A percentile compares a stretch with the other conserved stretches of the same genome.
These are phyloP conservation scores for Penaeus monodon DNA, from an alignment of 2,888 invertebrate species.

Conservation along the genomic window DNA sequence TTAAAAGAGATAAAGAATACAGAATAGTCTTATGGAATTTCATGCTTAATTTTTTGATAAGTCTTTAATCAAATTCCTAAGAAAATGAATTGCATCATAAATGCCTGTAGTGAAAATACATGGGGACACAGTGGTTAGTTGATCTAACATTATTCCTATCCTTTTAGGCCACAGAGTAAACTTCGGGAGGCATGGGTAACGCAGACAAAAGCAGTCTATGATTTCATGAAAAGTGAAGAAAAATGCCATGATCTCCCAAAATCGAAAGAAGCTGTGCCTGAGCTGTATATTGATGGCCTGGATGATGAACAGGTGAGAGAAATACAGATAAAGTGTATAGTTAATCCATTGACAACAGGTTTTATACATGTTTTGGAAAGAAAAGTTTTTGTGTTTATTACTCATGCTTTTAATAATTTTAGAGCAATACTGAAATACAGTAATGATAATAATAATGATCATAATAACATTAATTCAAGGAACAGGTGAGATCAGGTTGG, in stretches of 20 bases:
- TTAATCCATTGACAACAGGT: neutral
- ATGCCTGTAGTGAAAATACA: no score
- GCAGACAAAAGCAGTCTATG: slow-evolving; percentile 30
- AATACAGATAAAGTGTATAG: neutral
- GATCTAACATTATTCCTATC: no score
- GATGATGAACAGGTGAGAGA: slow-evolving; percentile 53
- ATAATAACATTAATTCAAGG: no score
- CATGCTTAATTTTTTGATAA: no score
- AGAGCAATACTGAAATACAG: neutral
- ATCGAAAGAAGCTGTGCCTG: slow-evolving; percentile 21
- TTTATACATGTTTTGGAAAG: neutral
- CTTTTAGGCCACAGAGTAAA: slow-evolving; percentile 25
- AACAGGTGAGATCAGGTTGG: no score
- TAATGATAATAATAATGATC: neutral
- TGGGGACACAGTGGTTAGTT: no score
- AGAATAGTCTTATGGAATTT: no score
- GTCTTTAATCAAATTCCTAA: no score
- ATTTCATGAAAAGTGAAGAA: slow-evolving; percentile 52
- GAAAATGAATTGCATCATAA: no score
- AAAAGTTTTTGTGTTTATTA: neutral
- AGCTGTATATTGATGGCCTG: slow-evolving; percentile 42
- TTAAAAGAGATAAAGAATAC: no score
- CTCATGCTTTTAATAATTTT: neutral
- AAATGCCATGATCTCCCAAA: slow-evolving; percentile 12
- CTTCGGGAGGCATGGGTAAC: slow-evolving; percentile 33